Evolutionary conservation across 2,113 vertebrate genomes (phyloP), one percentile per base, ranked within the genome.

Genomic region (Psettodes erumei): DNA sequence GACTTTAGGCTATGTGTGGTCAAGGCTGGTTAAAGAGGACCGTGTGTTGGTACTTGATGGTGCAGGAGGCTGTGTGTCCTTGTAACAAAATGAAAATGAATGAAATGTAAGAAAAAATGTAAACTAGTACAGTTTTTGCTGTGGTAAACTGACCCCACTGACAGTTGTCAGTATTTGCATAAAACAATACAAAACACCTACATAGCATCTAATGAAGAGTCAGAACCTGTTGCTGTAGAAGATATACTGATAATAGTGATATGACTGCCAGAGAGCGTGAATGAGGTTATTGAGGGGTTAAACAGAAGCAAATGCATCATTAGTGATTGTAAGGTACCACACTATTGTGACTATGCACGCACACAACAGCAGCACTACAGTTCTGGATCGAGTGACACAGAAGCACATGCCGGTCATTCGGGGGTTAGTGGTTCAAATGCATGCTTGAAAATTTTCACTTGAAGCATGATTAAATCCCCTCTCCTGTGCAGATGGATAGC

Each of bases 351-450:
- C 13, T 50, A 19, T 63, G 28, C 16, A 19, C 19, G 18, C 21
- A 53, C 28, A 32, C 54, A 54, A 35, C 21, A 27, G 23, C 16
- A 10, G 30, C 19, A 19, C 33, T 21, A 23, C 51, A 50, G 32
- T 27, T 76, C 38, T 32, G 51, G n/a, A 56, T 47, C 2, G 1
- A 38, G 58, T 38, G 71, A 67, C 48, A 48, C 48, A 18, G 12
- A 38, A 35, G 21, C 32, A 38, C 53, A 19, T 3, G 33, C 28
- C 5, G 48, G 18, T 62, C 16, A 11, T 50, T 59, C 10, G 23
- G 63, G 75, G 75, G 78, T 89, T 53, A 79, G 27, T 7, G 56
- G 65, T 86, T 77, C 54, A 60, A 53, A 79, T 59, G 21, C 48
- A 12, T 8, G 56, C 30, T 79, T 69, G 47, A 48, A 59, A 58